Conservation (phyloP, 1,140 invertebrate species). For the Sinella curviseta region DNA sequence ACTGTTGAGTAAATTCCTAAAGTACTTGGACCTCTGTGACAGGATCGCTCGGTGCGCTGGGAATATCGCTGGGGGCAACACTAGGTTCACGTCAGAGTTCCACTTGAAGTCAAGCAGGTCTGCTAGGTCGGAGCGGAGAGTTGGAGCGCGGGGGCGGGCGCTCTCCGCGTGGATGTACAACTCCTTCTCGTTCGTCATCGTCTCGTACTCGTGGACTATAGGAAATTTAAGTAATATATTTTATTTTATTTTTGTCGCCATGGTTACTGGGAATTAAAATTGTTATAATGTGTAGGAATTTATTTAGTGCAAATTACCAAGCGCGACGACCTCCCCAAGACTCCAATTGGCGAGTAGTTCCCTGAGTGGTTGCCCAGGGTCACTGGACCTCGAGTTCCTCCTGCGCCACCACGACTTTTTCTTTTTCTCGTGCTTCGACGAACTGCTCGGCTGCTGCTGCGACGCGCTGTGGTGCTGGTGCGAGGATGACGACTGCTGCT, state of each 20-base stretch:
- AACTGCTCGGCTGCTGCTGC: background rate
- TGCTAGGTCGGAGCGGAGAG: conserved; percentile 39
- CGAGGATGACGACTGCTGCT: background rate
- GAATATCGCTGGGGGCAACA: conserved; percentile 43
- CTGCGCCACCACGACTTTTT: conserved; percentile 44
- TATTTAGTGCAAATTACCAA: conserved; percentile 36
- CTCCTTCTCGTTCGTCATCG: conserved; percentile 42
- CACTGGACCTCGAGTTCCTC: conserved; percentile 35
- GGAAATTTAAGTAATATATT: background rate
- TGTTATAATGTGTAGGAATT: background rate
- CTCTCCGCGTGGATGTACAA: conserved; percentile 39
- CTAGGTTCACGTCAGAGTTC: conserved; percentile 44
- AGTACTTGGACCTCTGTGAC: conserved; percentile 45
- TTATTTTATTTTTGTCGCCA: conserved; percentile 3
- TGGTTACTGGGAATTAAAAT: background rate
- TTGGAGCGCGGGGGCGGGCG: conserved; percentile 34
- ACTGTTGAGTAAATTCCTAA: conserved; percentile 33
- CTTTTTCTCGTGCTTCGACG: conserved; percentile 15
- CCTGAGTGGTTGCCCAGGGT: conserved; percentile 39
- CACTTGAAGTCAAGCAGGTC: conserved; percentile 39
- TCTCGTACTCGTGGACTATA: conserved; percentile 45
- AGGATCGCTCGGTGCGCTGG: conserved; percentile 44
- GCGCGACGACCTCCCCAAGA: conserved; percentile 37
- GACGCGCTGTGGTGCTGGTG: background rate
- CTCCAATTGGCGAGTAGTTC: conserved; percentile 38